These are phyloP conservation scores for Trypoxylus dichotomus DNA, from an alignment of 1,140 invertebrate genomes.

Conservation along the genomic window DNA sequence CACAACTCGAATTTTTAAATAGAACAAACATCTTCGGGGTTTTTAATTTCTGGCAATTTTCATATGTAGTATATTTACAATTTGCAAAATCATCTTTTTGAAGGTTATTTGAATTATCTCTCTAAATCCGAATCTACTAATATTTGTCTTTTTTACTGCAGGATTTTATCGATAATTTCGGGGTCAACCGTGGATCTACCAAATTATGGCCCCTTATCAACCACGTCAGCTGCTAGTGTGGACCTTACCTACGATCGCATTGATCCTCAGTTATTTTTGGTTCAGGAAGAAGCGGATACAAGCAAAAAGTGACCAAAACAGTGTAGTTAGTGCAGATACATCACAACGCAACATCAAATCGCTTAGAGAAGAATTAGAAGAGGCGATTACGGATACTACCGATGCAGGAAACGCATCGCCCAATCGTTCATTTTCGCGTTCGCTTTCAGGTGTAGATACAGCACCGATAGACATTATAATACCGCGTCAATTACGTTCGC, in stretches of 20 bases:
- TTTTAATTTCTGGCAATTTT: not conserved
- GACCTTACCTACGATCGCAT: conserved; percentile 62
- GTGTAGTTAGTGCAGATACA: conserved; percentile 50
- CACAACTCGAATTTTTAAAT: not conserved
- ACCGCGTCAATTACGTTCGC: conserved; percentile 56
- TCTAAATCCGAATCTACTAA: not conserved
- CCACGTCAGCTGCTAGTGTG: conserved; percentile 62
- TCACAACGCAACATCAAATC: conserved; percentile 38
- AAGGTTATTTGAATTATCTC: not conserved
- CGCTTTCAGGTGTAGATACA: conserved; percentile 56
- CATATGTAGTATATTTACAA: not conserved
- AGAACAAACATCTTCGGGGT: not conserved
- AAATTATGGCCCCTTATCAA: conserved; percentile 50
- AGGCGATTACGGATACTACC: conserved; percentile 4
- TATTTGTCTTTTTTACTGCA: conserved; percentile 34
- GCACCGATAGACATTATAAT: conserved; percentile 63
- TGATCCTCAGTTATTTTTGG: conserved; percentile 65
- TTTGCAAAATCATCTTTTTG: not conserved
- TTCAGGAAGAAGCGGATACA: conserved; percentile 62
- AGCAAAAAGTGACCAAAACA: conserved; percentile 50
- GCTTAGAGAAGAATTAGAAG: conserved; percentile 23
- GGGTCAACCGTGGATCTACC: conserved; percentile 51
- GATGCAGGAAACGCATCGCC: conserved; percentile 21
- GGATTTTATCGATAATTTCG: conserved; percentile 44
- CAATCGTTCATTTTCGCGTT: conserved; percentile 38